Conservation (phyloP, 2,797 vertebrate species). For the Enteromius mattozi region DNA sequence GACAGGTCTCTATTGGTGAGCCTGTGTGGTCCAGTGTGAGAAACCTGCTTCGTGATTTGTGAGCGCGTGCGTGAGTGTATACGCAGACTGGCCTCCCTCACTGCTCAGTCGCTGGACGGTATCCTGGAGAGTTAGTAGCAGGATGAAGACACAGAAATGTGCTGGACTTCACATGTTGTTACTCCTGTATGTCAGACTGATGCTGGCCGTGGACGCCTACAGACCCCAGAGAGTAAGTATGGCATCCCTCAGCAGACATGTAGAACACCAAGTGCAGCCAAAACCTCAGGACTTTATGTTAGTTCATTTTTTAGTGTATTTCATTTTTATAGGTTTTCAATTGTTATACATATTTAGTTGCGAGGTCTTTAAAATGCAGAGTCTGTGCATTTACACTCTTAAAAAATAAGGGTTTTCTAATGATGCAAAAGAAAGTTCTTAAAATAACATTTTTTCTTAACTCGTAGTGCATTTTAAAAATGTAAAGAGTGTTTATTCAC, state of each 20-base stretch:
- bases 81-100: conserved; percentile 27
- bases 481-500: not conserved
- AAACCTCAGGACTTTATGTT: not conserved
- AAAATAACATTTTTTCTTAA: fast-evolving
- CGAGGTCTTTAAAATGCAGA: not conserved
- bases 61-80: conserved; percentile 37
- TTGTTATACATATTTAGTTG: not conserved
- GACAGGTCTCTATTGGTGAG: conserved; percentile 41
- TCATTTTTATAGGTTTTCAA: not conserved
- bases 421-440: not conserved
- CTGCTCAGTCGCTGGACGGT: conserved; percentile 29
- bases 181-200: conserved; percentile 54
- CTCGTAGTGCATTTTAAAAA: not conserved
- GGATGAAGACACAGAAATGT: conserved; percentile 59
- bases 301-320: not conserved
- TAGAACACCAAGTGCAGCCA: conserved; percentile 1
- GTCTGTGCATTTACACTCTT: not conserved
- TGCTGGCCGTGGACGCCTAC: conserved; percentile 51
- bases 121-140: conserved; percentile 51
- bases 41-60: conserved; percentile 37
- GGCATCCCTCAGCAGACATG: conserved; percentile 14
- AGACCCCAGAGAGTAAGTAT: conserved; percentile 58
- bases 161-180: conserved; percentile 50
- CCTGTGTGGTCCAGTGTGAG: conserved; percentile 44
- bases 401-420: not conserved